Conservation (phyloP, 2,888 invertebrate genomes). For the Sericinus montela region DNA sequence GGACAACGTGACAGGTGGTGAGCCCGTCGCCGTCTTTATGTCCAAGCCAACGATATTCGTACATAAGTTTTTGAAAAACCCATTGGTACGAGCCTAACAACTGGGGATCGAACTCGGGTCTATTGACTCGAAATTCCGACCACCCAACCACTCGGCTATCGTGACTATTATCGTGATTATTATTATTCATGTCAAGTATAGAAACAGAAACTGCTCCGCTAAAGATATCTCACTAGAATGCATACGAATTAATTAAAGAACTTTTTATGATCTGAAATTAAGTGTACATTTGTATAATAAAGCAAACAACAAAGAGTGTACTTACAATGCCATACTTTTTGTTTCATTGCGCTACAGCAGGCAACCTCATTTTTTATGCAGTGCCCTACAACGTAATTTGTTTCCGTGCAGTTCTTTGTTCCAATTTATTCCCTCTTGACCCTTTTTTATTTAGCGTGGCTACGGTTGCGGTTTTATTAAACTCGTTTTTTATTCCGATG, state of each 20-base stretch:
- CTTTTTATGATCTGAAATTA: neutral
- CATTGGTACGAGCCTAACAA: too few species aligned
- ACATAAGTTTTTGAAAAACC: too few species aligned
- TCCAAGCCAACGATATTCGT: too few species aligned
- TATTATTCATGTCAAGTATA: too few species aligned
- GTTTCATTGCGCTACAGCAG: conserved; percentile 29
- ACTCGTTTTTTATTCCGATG: conserved; percentile 2
- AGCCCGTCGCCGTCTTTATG: too few species aligned
- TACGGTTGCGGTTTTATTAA: conserved; percentile 19
- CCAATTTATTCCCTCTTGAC: conserved; percentile 38
- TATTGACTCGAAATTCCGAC: too few species aligned
- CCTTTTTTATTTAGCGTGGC: conserved; percentile 14
- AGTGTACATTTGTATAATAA: conserved; percentile 12
- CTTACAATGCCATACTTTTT: conserved; percentile 22
- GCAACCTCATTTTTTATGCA: conserved; percentile 38
- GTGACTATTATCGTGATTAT: too few species aligned
- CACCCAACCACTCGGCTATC: too few species aligned
- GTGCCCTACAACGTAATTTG: conserved; percentile 43
- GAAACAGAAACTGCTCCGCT: too few species aligned
- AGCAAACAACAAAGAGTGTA: conserved; percentile 17
- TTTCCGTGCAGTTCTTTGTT: conserved; percentile 40
- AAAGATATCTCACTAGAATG: too few species aligned
- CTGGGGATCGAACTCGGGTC: too few species aligned
- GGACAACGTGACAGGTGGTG: too few species aligned
- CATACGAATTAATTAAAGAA: neutral